These are phyloP conservation scores for Propithecus deckenii DNA, from an alignment of 2,797 vertebrate species.

Conservation along the genomic window DNA sequence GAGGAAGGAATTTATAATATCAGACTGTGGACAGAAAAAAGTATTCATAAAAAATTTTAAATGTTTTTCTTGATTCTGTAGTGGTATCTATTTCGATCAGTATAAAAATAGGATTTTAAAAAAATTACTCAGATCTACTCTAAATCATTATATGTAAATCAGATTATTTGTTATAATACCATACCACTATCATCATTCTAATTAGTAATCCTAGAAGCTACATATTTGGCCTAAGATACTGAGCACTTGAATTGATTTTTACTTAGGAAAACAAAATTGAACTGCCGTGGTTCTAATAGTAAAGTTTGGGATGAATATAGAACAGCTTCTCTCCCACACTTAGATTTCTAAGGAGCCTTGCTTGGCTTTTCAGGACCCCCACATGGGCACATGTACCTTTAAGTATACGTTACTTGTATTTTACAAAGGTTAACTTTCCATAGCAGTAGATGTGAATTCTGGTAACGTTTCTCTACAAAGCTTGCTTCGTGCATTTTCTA, in stretches of 20 bases:
- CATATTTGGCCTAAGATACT: neutral
- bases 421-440: neutral
- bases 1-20: constrained; percentile 18
- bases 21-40: neutral
- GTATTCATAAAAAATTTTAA: neutral
- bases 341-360: neutral
- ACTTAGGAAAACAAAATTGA: constrained; percentile 5
- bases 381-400: neutral
- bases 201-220: neutral
- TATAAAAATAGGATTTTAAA: constrained; percentile 16
- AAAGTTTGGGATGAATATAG: neutral
- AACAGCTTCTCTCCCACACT: neutral
- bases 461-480: neutral
- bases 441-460: neutral
- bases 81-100: neutral
- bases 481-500: neutral
- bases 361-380: neutral
- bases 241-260: constrained; percentile 34
- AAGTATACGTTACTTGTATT: neutral
- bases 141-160: neutral
- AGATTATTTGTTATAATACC: neutral
- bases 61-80: neutral
- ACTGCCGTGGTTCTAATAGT: neutral
- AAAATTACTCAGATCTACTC: neutral
- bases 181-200: neutral